phyloP scores from a whole-genome alignment of 2,888 invertebrate genomes.

The Cerastis rubricosa region DNA sequence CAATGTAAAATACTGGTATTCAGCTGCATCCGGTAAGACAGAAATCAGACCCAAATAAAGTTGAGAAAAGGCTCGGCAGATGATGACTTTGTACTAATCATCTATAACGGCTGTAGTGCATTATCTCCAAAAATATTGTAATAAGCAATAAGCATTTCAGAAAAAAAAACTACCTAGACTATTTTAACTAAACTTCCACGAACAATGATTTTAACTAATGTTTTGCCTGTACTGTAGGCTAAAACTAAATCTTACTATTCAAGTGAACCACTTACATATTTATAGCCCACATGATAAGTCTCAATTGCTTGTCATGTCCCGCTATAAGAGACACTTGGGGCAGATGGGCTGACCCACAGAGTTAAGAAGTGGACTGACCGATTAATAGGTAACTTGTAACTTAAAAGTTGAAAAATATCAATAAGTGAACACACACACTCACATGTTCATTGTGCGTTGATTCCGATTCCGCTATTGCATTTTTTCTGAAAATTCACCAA shows the following conservation, averaged over 20 bases:
- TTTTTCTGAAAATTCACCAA: background rate
- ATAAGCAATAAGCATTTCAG: background rate
- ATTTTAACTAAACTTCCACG: background rate
- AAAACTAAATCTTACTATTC: background rate
- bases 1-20: no score
- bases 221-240: background rate
- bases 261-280: background rate
- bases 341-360: slow-evolving; percentile 10
- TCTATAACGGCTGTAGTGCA: background rate
- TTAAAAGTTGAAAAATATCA: background rate
- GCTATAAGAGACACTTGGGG: background rate
- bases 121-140: background rate
- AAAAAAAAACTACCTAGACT: background rate
- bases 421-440: slow-evolving; percentile 26
- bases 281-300: background rate
- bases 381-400: background rate
- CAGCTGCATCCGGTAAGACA: no score
- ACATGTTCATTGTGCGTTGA: background rate
- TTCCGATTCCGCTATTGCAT: background rate
- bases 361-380: background rate
- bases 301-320: background rate
- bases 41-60: no score
- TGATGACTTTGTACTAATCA: background rate
- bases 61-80: no score
- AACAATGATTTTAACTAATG: background rate